These are phyloP conservation scores for Copidosoma floridanum DNA, from an alignment of 1,140 invertebrate species.

Conservation along the genomic window DNA sequence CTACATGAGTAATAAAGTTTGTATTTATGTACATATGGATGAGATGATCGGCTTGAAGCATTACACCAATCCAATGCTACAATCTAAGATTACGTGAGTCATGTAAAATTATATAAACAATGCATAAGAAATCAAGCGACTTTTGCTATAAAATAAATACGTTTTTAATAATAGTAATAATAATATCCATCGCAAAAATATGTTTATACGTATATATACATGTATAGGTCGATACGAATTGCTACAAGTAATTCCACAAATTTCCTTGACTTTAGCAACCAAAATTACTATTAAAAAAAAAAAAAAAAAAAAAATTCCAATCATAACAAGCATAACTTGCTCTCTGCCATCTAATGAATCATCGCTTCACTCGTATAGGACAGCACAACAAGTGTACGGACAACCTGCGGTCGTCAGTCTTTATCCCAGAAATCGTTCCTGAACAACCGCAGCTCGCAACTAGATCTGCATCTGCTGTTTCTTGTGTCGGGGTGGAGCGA, in stretches of 20 bases:
- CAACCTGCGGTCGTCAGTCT: too few relatives aligned
- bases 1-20: too few relatives aligned
- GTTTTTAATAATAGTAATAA: too few relatives aligned
- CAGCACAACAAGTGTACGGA: too few relatives aligned
- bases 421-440: too few relatives aligned
- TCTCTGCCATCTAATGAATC: background rate
- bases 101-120: slow-evolving; percentile 6
- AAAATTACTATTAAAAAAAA: background rate
- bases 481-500: slow-evolving; percentile 56
- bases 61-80: slow-evolving; percentile 9
- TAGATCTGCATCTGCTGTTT: slow-evolving; percentile 37
- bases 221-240: too few relatives aligned
- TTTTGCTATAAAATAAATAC: slow-evolving; percentile 42
- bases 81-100: slow-evolving; percentile 5
- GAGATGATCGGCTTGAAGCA: slow-evolving; percentile 5
- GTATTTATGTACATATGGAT: slow-evolving; percentile 25
- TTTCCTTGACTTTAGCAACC: background rate
- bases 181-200: too few relatives aligned
- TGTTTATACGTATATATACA: slow-evolving; percentile 29
- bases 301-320: background rate
- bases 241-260: slow-evolving; percentile 9
- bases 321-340: too few relatives aligned
- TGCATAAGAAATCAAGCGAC: slow-evolving; percentile 21
- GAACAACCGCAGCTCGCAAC: background rate
- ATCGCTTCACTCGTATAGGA: too few relatives aligned